Base-by-base conservation (phyloP, 2,888 invertebrate species). In the Xiphydria camelus region DNA sequence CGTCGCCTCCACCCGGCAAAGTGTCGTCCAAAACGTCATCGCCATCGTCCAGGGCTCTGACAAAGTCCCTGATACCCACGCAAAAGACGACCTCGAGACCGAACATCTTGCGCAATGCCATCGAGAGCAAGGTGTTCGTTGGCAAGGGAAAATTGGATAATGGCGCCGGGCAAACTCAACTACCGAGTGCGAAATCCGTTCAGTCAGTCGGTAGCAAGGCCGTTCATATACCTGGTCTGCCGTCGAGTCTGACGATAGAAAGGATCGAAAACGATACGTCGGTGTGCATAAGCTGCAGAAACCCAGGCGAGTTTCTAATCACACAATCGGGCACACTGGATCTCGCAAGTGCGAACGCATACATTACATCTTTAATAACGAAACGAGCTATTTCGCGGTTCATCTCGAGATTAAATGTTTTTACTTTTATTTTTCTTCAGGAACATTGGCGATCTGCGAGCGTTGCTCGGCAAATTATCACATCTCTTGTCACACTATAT, bases 201-300 rank as follows among this genome's bases (percentile, higher is more conserved):
- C 61, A 64, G 41, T 51, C 62, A 17, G 48, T 58, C 17, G 60
- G 56, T 31, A 64, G 46, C 43, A 70, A 71, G 45, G 54, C 69
- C 9, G 66, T 75, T 20, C 65, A 75, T 37, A 79, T 80, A 59
- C 79, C 80, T 1, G 79, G 79, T 53, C 64, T 81, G 41, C 80
- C 81, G 1, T 77, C 79, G 49, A 78, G 80, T 29, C 62, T 80
- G n/a, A 79, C 79, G 10, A 79, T 81, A 44, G 80, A 80, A 59
- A 72, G 79, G 47, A 76, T 80, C 41, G 77, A 76, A 45, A 73
- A 73, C 21, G 77, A 76, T 47, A 64, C 69, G 9, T 61, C 70
- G 9, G 61, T 75, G 19, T 81, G 80, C 55, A 71, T 78, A 19
- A 64, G 73, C 36, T 80, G 80, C 55, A 75, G 76, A 59, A 76